Evolutionary conservation across 2,113 vertebrate genomes (phyloP), one percentile per base, ranked within the genome.

Genomic region (Alaudala cheleensis): DNA sequence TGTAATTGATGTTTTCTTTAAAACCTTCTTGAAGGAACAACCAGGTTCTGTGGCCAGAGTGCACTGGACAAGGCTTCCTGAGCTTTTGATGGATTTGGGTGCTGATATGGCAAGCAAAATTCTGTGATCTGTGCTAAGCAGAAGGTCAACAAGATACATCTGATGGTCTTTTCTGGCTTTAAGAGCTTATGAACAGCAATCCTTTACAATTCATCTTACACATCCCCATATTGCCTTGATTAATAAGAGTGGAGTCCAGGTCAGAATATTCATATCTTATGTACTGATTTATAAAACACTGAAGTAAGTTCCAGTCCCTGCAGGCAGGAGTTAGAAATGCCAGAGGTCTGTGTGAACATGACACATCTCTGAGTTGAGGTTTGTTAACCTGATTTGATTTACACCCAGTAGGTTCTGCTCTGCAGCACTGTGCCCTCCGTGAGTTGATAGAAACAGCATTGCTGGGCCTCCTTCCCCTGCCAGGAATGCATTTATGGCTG

Each of bases 1-100:
- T 17, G 49, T 70, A 92, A 88, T 21, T 83, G 64, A 91, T 88
- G 60, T 54, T 95, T 90, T 76, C 61, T 95, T 91, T 92, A 95
- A 95, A 92, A 53, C 31, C 64, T 66, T 29, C 83, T 73, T 86
- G 71, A 86, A 91, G 76, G 72, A 91, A 86, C 54, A 71, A 31
- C 6, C 1, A 10, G 70, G 76, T 33, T 77, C 40, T 65, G 45
- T 33, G 60, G 62, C 12, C 89, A 81, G 37, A 54, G 29, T 6
- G 65, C 12, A 9, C 45, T 64, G 53, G 42, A 49, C 54, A 28
- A 69, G n/a, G 62, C 42, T 90, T 49, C 42, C 44, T n/a, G 57
- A 93, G 78, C 76, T 37, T 37, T n/a, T 61, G 54, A 40, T 29
- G 4, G 51, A 57, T 64, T 81, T 69, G 47, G 42, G 25, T 45